phyloP scores from a whole-genome alignment of 2,113 vertebrate species.

The Prunella himalayana region DNA sequence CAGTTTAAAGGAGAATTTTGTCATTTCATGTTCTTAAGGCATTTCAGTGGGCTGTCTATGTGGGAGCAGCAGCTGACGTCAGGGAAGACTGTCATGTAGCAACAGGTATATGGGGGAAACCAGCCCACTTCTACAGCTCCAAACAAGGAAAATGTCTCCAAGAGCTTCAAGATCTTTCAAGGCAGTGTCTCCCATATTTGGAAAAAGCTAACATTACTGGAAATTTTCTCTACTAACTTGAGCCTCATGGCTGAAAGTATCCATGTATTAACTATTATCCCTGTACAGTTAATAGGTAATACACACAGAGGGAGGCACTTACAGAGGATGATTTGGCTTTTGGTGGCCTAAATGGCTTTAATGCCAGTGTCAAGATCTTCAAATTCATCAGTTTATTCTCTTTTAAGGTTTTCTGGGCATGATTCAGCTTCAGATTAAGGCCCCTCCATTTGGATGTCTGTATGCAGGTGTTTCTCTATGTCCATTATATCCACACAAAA shows the following conservation, averaged over 20 bases:
- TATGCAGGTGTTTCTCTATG: neutral
- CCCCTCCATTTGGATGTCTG: neutral
- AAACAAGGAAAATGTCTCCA: neutral
- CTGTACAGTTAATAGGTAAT: neutral
- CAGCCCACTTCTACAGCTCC: neutral
- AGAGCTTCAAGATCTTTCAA: neutral
- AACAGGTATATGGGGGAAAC: neutral
- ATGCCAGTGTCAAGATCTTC: neutral
- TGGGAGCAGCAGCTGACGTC: slow-evolving; percentile 12
- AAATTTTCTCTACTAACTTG: neutral
- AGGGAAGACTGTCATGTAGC: neutral
- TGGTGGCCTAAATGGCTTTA: neutral
- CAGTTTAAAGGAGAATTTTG: neutral
- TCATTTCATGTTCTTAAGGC: slow-evolving; percentile 15
- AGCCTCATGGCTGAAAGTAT: neutral
- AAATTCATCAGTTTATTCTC: neutral
- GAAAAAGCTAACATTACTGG: neutral
- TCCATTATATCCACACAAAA: neutral
- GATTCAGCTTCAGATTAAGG: neutral
- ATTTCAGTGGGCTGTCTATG: neutral
- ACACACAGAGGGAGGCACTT: neutral
- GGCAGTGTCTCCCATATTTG: neutral
- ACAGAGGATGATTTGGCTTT: neutral
- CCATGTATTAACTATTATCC: neutral
- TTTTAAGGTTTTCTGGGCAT: neutral